Percentiles rank a stretch among this genome's conserved stretches.
Evolutionary conservation across 2,113 vertebrate species (phyloP).

Genomic region (Scolopax mira): DNA sequence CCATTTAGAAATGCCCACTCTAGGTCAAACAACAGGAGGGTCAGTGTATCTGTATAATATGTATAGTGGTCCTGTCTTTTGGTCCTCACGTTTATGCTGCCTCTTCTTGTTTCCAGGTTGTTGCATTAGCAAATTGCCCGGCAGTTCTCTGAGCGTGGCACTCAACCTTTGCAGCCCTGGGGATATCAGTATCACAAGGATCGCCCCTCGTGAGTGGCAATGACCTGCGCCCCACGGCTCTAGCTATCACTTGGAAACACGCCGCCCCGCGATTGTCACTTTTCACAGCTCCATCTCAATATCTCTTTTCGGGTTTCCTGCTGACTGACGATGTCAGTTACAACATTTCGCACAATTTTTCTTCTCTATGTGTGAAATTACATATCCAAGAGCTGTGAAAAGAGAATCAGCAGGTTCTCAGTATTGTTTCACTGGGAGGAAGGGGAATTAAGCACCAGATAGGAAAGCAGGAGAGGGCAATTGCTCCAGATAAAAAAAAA

Average conservation of each 20-base stretch:
- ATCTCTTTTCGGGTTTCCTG: conserved; percentile 70
- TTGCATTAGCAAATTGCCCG: conserved; percentile 51
- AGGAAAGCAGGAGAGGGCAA: not conserved
- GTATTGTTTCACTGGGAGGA: not conserved
- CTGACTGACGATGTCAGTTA: conserved; percentile 65
- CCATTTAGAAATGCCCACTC: not conserved
- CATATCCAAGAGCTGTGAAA: conserved; percentile 29
- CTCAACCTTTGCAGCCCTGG: conserved; percentile 74
- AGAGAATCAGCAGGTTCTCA: conserved; percentile 27
- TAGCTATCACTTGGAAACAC: conserved; percentile 45
- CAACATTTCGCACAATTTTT: conserved; percentile 57
- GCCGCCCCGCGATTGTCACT: conserved; percentile 1
- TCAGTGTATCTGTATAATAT: not conserved
- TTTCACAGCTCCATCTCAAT: conserved; percentile 58
- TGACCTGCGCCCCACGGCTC: conserved; percentile 68
- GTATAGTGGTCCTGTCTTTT: not conserved
- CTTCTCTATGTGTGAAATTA: conserved; percentile 58
- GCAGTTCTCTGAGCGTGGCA: not conserved
- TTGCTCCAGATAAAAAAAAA: not conserved
- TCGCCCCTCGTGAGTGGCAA: conserved; percentile 70
- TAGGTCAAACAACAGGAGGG: not conserved
- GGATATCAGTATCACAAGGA: conserved; percentile 82
- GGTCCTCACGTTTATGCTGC: not conserved
- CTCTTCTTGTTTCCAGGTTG: not conserved
- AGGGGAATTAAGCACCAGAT: not conserved